These are phyloP conservation scores for Rhinoraja longicauda DNA, from an alignment of 2,797 vertebrate genomes.

Conservation along the genomic window DNA sequence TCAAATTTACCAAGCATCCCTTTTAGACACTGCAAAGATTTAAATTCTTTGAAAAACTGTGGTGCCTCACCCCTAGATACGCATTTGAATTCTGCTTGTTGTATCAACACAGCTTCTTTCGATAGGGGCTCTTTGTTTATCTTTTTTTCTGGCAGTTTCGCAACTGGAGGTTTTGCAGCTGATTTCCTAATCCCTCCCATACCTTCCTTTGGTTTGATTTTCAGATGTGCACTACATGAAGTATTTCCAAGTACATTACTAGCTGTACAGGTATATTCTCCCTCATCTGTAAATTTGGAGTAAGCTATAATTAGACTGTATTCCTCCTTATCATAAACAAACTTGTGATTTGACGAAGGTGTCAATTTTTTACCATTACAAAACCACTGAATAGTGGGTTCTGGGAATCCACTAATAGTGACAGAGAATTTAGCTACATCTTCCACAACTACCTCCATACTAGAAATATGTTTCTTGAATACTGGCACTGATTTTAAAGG, in stretches of 20 bases:
- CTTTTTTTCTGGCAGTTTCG: slow-evolving; percentile 41
- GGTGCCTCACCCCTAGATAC: slow-evolving; percentile 64
- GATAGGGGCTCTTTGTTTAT: slow-evolving; percentile 12
- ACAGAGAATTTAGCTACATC: slow-evolving; percentile 74
- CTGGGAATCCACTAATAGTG: slow-evolving; percentile 68
- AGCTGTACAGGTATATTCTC: slow-evolving; percentile 76
- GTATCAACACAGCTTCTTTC: slow-evolving; percentile 58
- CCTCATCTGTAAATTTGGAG: slow-evolving; percentile 67
- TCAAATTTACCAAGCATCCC: slow-evolving; percentile 67
- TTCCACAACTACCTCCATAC: slow-evolving; percentile 61
- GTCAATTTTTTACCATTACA: slow-evolving; percentile 65
- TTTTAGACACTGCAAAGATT: slow-evolving; percentile 57
- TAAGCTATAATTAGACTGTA: slow-evolving; percentile 73
- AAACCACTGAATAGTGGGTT: slow-evolving; percentile 79
- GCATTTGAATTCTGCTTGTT: slow-evolving; percentile 60
- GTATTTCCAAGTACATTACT: slow-evolving; percentile 70
- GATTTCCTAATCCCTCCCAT: slow-evolving; percentile 37
- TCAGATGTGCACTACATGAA: slow-evolving; percentile 69
- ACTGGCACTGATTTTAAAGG: slow-evolving; percentile 53
- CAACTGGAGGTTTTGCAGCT: slow-evolving; percentile 34
- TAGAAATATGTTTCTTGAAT: slow-evolving; percentile 70
- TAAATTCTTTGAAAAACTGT: slow-evolving; percentile 60
- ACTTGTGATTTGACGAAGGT: slow-evolving; percentile 60
- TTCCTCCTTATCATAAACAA: slow-evolving; percentile 72
- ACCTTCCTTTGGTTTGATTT: slow-evolving; percentile 59